These are phyloP conservation scores for Papilio polytes DNA, from an alignment of 1,140 invertebrate genomes.

Conservation along the genomic window DNA sequence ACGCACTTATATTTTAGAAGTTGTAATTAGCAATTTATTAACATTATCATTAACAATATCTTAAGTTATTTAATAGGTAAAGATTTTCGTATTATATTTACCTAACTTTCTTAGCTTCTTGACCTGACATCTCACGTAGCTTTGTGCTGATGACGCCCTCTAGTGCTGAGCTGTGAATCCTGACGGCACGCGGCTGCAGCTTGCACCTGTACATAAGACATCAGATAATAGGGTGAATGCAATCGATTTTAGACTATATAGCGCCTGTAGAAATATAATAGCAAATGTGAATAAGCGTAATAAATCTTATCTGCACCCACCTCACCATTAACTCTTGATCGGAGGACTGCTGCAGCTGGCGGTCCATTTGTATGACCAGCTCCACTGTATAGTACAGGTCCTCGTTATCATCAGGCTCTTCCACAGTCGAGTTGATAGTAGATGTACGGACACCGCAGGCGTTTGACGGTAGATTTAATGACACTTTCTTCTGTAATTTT, in stretches of 20 bases:
- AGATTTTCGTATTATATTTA: conserved; percentile 41
- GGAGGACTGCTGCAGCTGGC: conserved; percentile 87
- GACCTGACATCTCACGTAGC: conserved; percentile 70
- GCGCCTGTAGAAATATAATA: neutral
- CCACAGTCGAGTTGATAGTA: conserved; percentile 71
- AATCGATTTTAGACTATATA: too few relatives aligned
- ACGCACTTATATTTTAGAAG: too few relatives aligned
- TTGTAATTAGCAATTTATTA: too few relatives aligned
- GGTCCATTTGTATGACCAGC: conserved; percentile 89
- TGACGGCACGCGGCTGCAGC: conserved; percentile 77
- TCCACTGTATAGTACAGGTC: conserved; percentile 87
- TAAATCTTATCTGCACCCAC: conserved; percentile 45
- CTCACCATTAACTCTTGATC: conserved; percentile 86
- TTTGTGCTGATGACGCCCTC: conserved; percentile 77
- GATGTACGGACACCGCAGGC: conserved; percentile 87
- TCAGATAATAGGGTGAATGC: neutral
- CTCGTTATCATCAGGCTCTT: conserved; percentile 72
- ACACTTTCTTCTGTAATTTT: conserved; percentile 73
- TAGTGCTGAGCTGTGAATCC: conserved; percentile 77
- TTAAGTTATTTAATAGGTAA: too few relatives aligned
- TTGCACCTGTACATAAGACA: conserved; percentile 67
- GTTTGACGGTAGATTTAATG: conserved; percentile 85
- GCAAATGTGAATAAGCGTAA: neutral
- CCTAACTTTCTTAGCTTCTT: conserved; percentile 72
- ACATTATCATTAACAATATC: too few relatives aligned